Evolutionary conservation across 2,888 invertebrate genomes (phyloP).

Genomic region (Notodonta dromedarius): DNA sequence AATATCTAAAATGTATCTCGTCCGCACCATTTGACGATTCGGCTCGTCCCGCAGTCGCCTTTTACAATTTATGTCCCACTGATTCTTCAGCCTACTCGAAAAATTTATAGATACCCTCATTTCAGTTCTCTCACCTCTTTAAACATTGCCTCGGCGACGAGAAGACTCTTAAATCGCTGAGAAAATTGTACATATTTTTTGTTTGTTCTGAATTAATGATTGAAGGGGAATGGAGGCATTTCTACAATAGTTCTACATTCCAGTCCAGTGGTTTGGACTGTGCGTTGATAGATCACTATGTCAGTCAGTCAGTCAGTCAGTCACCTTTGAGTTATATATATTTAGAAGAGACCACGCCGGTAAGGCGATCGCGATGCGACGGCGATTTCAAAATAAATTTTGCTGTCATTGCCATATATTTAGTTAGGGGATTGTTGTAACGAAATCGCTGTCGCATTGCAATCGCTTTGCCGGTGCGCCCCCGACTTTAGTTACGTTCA

Average conservation of each 20-base stretch:
- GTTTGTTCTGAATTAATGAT: background rate
- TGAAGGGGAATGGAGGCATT: background rate
- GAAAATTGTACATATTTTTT: background rate
- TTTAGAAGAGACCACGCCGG: no score
- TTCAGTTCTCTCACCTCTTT: background rate
- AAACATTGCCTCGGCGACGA: background rate
- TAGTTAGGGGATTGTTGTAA: no score
- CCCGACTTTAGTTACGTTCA: no score
- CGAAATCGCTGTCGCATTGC: no score
- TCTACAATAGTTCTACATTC: background rate
- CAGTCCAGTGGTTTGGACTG: no score
- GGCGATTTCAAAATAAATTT: no score
- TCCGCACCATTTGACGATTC: slow-evolving; percentile 78
- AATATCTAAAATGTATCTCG: slow-evolving; percentile 74
- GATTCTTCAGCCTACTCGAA: slow-evolving; percentile 50
- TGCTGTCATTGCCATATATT: no score
- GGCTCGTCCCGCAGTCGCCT: slow-evolving; percentile 59
- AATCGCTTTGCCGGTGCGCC: no score
- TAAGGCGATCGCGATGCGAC: no score
- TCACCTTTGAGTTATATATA: no score
- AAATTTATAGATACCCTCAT: slow-evolving; percentile 41
- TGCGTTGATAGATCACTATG: no score
- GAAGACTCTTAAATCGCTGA: background rate
- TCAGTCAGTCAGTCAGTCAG: no score
- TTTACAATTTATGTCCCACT: slow-evolving; percentile 69